These are phyloP conservation scores for Vanacampus margaritifer DNA, from an alignment of 2,113 vertebrate genomes.

Conservation along the genomic window DNA sequence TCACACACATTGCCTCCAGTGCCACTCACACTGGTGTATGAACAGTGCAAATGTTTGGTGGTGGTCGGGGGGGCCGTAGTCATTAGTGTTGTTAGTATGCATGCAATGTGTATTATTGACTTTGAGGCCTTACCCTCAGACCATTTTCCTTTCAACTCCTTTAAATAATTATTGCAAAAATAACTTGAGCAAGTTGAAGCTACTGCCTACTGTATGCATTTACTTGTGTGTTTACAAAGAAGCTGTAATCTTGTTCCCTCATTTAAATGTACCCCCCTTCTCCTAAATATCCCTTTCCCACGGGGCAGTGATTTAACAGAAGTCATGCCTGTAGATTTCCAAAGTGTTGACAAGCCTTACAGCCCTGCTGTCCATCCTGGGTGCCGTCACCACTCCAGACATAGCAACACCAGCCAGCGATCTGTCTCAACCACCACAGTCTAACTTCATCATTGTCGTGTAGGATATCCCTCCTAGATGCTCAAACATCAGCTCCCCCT, in stretches of 20 bases:
- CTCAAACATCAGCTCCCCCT: constrained; percentile 36
- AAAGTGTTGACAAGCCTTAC: constrained; percentile 65
- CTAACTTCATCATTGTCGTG: constrained; percentile 27
- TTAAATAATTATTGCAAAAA: constrained; percentile 40
- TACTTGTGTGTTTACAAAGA: constrained; percentile 54
- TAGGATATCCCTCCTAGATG: constrained; percentile 56
- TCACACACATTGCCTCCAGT: too few species aligned
- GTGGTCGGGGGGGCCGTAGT: too few species aligned
- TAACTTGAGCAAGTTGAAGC: constrained; percentile 30
- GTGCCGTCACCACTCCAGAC: constrained; percentile 62
- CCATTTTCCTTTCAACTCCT: constrained; percentile 27
- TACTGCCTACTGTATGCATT: constrained; percentile 25
- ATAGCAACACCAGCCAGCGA: constrained; percentile 59
- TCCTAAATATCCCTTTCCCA: constrained; percentile 8
- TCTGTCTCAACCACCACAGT: constrained; percentile 3
- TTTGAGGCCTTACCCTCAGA: constrained; percentile 11
- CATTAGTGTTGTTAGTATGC: background rate
- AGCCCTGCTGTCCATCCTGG: constrained; percentile 56
- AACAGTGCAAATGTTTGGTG: too few species aligned
- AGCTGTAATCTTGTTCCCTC: constrained; percentile 41
- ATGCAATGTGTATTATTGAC: background rate
- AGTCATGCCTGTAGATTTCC: constrained; percentile 51
- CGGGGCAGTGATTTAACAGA: constrained; percentile 44
- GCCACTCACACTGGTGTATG: too few species aligned
- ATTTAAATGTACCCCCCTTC: background rate